Base-by-base conservation (phyloP, 2,113 vertebrate genomes). In the Oryzias javanicus region DNA sequence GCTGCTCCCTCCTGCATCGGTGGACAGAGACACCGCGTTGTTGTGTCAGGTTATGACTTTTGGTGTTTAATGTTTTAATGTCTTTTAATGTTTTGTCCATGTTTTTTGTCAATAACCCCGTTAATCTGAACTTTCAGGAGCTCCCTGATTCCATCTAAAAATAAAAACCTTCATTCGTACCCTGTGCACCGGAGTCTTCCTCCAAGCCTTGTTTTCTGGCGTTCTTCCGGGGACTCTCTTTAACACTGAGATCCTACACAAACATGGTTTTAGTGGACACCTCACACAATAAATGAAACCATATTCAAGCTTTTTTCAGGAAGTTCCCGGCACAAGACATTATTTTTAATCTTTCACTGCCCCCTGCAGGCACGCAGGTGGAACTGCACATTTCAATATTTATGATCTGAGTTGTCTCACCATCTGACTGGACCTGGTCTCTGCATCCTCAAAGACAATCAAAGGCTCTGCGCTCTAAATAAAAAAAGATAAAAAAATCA, bases 401-500 rank as follows among this genome's bases (percentile, higher is more conserved):
- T 27, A 4, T 27, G 5, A 18, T 50, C 2, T 4, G 10, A 10
- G 10, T 35, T 2, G 12, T 13, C 70, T 73, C 58, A 89, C 88
- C 82, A 60, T 75, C 55, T 73, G 83, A 53, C 20, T 27, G 13
- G 57, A 57, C 59, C 68, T 72, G 14, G 20, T 52, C 45, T 60
- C 63, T 29, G 79, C 25, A 14, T 90, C 87, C 13, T 89, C 87
- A 72, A 92, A 91, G 19, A 89, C 74, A 15, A 92, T 91, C 0
- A 91, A 86, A 14, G 88, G 79, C 69, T 87, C 84, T 3, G 70
- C 50, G 47, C 74, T 81, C 90, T 92, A 80, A 24, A 10, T 3
- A 10, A n/a, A 46, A 56, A 59, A 74, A 3, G 55, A 18, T 46
- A 27, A 50, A 12, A 61, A 56, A 3, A 48, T 17, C 15, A 42